Conservation (phyloP, 2,113 vertebrate species). For the Trematomus loennbergii region DNA sequence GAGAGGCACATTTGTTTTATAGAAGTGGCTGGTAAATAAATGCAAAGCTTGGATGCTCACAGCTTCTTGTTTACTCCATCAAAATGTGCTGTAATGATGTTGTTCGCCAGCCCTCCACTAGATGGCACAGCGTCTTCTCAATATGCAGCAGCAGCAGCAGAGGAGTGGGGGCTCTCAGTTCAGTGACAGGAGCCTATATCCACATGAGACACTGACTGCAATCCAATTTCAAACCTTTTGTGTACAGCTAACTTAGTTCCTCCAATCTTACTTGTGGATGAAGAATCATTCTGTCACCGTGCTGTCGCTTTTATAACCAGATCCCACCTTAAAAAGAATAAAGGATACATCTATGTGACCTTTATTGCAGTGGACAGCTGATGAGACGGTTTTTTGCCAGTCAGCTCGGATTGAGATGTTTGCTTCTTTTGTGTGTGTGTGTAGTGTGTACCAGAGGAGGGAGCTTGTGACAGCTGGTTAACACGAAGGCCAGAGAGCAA, state of each 20-base stretch:
- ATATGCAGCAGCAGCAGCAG: conserved; percentile 39
- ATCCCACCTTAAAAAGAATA: conserved; percentile 16
- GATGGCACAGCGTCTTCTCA: conserved; percentile 78
- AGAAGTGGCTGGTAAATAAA: conserved; percentile 59
- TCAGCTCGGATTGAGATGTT: conserved; percentile 36
- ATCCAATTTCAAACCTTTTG: conserved; percentile 67
- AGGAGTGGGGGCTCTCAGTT: conserved; percentile 50
- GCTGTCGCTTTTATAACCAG: conserved; percentile 38
- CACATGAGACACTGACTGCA: conserved; percentile 48
- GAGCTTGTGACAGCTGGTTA: conserved; percentile 20
- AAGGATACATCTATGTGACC: conserved; percentile 42
- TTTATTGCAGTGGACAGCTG: conserved; percentile 44
- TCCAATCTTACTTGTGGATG: conserved; percentile 51
- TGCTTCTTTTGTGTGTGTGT: conserved; percentile 18
- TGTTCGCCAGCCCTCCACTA: conserved; percentile 68
- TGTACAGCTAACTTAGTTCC: conserved; percentile 63
- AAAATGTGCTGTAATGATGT: neutral
- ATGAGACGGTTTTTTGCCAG: conserved; percentile 45
- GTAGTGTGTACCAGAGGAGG: conserved; percentile 1
- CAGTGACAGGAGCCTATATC: conserved; percentile 45
- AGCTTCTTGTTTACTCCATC: conserved; percentile 53
- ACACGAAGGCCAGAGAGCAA: conserved; percentile 1
- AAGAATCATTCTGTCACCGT: conserved; percentile 58
- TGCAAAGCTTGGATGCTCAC: conserved; percentile 52
- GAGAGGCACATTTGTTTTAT: conserved; percentile 46